phyloP scores from a whole-genome alignment of 2,113 vertebrate genomes.

The Naja naja region DNA sequence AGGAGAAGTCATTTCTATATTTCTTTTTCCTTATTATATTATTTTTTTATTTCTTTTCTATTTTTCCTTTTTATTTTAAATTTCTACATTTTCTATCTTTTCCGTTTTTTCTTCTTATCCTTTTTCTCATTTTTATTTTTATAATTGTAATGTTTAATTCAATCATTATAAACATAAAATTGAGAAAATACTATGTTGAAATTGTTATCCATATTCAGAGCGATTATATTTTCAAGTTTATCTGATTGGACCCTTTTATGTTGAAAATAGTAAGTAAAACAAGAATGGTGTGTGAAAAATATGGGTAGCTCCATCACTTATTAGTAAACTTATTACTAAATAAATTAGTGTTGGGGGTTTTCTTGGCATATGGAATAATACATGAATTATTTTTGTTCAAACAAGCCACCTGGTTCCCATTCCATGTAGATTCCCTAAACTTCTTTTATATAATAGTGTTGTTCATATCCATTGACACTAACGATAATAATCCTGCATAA shows the following conservation, averaged over 20 bases:
- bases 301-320: not conserved
- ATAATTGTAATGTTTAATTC: not conserved
- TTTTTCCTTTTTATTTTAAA: not conserved
- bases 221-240: not conserved
- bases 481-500: constrained; percentile 40
- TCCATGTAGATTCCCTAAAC: constrained; percentile 48
- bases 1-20: not conserved
- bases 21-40: not conserved
- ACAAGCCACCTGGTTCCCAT: constrained; percentile 27
- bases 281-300: not conserved
- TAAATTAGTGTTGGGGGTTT: not conserved
- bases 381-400: constrained; percentile 5
- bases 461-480: constrained; percentile 31
- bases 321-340: constrained; percentile 9
- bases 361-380: constrained; percentile 35
- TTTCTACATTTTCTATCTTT: not conserved
- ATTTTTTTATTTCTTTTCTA: not conserved
- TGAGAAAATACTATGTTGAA: not conserved
- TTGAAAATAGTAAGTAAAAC: not conserved
- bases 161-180: not conserved
- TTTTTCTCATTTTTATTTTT: not conserved
- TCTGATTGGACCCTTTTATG: not conserved
- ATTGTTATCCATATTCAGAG: not conserved
- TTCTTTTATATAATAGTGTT: constrained; percentile 56
- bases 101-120: not conserved